Conservation (phyloP, 2,888 invertebrate species). For the Perizoma flavofasciatum region DNA sequence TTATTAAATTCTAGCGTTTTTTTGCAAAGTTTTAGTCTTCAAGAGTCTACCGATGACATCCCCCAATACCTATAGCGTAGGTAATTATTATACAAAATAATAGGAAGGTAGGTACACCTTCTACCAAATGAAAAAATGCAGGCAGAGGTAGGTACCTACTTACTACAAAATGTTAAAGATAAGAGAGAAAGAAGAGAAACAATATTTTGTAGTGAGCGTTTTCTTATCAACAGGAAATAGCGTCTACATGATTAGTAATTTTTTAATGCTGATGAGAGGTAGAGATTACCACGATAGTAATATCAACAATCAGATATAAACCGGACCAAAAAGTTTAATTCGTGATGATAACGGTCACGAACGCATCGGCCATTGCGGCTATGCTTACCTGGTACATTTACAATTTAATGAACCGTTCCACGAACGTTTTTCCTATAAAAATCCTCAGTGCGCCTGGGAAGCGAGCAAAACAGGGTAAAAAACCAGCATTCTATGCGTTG, state of each 20-base stretch:
- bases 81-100: too few species aligned
- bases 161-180: too few species aligned
- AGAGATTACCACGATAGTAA: slow-evolving; percentile 21
- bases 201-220: slow-evolving; percentile 15
- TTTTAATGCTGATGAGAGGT: slow-evolving; percentile 22
- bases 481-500: slow-evolving; percentile 70
- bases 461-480: slow-evolving; percentile 67
- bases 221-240: slow-evolving; percentile 28
- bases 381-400: slow-evolving; percentile 53
- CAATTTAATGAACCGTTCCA: slow-evolving; percentile 62
- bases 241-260: slow-evolving; percentile 8
- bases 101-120: too few species aligned
- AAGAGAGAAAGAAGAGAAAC: slow-evolving; percentile 4
- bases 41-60: background rate
- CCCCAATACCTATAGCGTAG: too few species aligned
- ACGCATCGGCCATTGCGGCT: slow-evolving; percentile 34
- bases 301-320: slow-evolving; percentile 22
- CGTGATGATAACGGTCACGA: slow-evolving; percentile 52
- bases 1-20: slow-evolving; percentile 3
- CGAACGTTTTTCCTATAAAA: slow-evolving; percentile 58
- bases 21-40: background rate
- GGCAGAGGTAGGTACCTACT: too few species aligned
- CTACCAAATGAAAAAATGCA: too few species aligned
- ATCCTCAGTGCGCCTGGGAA: slow-evolving; percentile 68
- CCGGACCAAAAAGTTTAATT: slow-evolving; percentile 38